Percentiles rank a stretch among this genome's conserved stretches.
phyloP scores from a whole-genome alignment of 2,113 vertebrate genomes.

The Trinectes maculatus region DNA sequence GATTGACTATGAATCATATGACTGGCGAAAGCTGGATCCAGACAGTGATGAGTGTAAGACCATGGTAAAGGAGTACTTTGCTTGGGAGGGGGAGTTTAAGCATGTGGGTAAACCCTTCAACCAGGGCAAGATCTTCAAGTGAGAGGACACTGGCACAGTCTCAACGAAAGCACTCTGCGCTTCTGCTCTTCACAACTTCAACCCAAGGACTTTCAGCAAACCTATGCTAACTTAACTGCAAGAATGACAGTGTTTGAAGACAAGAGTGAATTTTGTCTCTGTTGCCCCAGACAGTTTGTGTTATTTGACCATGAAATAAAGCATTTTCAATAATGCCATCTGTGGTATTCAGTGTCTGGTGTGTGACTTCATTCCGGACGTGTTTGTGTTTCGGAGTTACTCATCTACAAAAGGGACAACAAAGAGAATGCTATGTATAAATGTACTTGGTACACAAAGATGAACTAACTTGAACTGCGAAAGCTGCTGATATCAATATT shows the following conservation, averaged over 20 bases:
- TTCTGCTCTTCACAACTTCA: conserved; percentile 54
- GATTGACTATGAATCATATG: conserved; percentile 92
- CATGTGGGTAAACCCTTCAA: conserved; percentile 89
- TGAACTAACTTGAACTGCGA: no score
- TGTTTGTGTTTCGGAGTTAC: background rate
- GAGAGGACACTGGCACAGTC: conserved; percentile 66
- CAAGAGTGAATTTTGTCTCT: conserved; percentile 58
- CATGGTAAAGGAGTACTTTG: conserved; percentile 91
- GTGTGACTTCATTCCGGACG: conserved; percentile 7
- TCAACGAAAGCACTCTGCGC: conserved; percentile 52
- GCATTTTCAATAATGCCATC: conserved; percentile 74
- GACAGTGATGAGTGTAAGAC: conserved; percentile 88
- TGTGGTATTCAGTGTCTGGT: conserved; percentile 43
- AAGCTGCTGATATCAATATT: background rate
- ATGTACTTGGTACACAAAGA: no score
- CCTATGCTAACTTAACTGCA: conserved; percentile 61
- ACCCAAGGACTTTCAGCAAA: conserved; percentile 67
- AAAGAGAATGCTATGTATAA: background rate
- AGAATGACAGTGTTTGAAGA: conserved; percentile 62
- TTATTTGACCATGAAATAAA: conserved; percentile 78
- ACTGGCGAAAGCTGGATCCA: conserved; percentile 89
- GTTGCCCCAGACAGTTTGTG: conserved; percentile 54
- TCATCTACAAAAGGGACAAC: no score
- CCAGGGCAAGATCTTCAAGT: conserved; percentile 94
- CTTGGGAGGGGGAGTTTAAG: conserved; percentile 92